Conservation (phyloP, 2,888 invertebrate genomes). For the Eupsilia transversa region DNA sequence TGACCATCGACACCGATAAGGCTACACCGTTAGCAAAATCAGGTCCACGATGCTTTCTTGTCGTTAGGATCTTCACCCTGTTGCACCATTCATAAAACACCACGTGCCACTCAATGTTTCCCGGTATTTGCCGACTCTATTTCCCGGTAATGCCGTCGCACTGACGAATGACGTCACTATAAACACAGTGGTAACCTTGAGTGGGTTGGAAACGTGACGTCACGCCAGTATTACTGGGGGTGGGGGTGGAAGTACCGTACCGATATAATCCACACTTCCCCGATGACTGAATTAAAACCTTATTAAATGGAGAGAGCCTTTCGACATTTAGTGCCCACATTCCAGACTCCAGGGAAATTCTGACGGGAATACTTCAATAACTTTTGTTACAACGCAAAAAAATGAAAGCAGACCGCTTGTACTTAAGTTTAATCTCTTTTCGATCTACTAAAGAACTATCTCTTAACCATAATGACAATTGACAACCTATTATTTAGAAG, state of each 20-base stretch:
- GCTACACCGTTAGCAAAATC: not conserved
- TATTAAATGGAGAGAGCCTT: constrained; percentile 7
- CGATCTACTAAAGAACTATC: not conserved
- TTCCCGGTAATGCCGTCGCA: constrained; percentile 4
- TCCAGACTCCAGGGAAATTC: not conserved
- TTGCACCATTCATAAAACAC: not conserved
- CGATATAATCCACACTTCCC: not conserved
- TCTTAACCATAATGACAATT: not conserved
- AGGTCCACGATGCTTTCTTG: not conserved
- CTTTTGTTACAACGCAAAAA: not conserved
- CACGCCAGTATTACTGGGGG: not conserved
- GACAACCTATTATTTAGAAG: not conserved
- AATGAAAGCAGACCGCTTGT: not conserved
- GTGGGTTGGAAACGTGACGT: constrained; percentile 35
- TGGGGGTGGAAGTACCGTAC: not conserved
- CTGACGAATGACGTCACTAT: constrained; percentile 20
- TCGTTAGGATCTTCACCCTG: not conserved
- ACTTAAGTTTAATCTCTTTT: not conserved
- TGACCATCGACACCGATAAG: not conserved
- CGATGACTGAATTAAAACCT: constrained; percentile 1
- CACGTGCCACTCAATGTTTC: constrained; percentile 5
- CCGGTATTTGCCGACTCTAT: not conserved
- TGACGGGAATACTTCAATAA: not conserved
- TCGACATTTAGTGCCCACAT: not conserved
- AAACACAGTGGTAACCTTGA: constrained; percentile 31